A percentile compares a stretch with the other conserved stretches of the same genome.
Conservation (phyloP, 1,140 invertebrate genomes). For the Bombus picipes region DNA sequence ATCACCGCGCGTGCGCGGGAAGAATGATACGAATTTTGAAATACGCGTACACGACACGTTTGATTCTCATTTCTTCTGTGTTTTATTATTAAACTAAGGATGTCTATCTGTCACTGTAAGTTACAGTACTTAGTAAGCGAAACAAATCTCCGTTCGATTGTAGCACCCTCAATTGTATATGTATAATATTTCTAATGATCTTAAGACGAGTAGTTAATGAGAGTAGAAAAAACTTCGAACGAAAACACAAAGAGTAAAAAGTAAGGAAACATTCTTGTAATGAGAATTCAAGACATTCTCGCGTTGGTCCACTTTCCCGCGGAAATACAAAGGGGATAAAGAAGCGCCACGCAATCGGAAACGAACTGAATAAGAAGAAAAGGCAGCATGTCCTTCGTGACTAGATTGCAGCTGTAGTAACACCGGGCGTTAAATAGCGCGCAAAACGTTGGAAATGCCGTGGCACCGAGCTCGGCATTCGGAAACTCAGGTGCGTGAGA, state of each 20-base stretch:
- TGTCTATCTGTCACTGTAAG: too few relatives aligned
- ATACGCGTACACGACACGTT: neutral
- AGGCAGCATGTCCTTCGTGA: constrained; percentile 18
- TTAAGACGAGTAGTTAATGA: neutral
- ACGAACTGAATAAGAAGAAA: neutral
- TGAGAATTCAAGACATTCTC: constrained; percentile 31
- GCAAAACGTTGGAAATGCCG: constrained; percentile 50
- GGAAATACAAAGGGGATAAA: neutral
- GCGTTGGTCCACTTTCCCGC: constrained; percentile 24
- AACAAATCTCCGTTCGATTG: too few relatives aligned
- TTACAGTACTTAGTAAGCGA: too few relatives aligned
- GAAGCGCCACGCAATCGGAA: constrained; percentile 20
- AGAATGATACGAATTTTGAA: neutral
- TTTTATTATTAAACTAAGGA: too few relatives aligned
- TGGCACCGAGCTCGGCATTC: constrained; percentile 50
- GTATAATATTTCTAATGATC: too few relatives aligned
- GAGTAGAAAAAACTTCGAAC: neutral
- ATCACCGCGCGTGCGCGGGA: neutral
- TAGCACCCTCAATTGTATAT: too few relatives aligned
- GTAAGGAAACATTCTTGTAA: neutral
- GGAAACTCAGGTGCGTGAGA: constrained; percentile 73
- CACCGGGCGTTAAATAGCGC: constrained; percentile 42
- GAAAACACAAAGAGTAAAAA: neutral
- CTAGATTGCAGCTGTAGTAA: constrained; percentile 15
- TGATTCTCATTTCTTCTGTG: neutral